phyloP scores from a whole-genome alignment of 1,140 invertebrate genomes.

The Goniozus legneri region DNA sequence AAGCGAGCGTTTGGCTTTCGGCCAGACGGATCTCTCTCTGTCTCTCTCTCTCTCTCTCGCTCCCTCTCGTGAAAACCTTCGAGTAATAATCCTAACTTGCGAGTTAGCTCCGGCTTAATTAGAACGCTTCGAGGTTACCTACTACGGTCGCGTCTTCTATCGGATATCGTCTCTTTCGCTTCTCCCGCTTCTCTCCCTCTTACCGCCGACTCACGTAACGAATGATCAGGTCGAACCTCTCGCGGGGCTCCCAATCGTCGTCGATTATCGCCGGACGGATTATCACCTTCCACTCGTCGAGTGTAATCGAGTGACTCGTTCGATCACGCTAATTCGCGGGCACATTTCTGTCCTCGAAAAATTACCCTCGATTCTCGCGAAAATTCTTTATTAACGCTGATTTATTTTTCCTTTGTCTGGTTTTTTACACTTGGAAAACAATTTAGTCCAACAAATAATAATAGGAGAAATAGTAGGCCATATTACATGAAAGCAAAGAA shows the following conservation, averaged over 20 bases:
- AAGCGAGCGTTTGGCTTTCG: constrained; percentile 23
- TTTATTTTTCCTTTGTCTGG: too few relatives aligned
- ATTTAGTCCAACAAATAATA: too few relatives aligned
- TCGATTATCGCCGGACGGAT: background rate
- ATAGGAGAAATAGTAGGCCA: too few relatives aligned
- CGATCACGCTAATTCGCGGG: too few relatives aligned
- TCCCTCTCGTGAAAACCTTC: constrained; percentile 2
- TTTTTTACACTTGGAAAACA: too few relatives aligned
- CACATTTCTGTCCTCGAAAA: too few relatives aligned
- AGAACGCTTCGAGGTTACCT: constrained; percentile 41
- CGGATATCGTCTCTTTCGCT: constrained; percentile 20
- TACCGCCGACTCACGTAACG: background rate
- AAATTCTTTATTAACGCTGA: too few relatives aligned
- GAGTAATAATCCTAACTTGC: constrained; percentile 53
- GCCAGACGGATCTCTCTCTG: constrained; percentile 22
- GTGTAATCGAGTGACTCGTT: too few relatives aligned
- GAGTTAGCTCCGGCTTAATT: constrained; percentile 49
- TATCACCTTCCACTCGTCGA: background rate
- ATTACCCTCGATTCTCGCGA: too few relatives aligned
- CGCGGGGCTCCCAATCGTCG: background rate
- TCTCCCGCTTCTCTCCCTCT: background rate
- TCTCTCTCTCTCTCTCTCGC: constrained; percentile 20
- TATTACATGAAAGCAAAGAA: too few relatives aligned
- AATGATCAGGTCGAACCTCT: background rate
- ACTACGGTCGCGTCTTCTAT: constrained; percentile 40